Evolutionary conservation across 2,113 vertebrate species (phyloP), one percentile per base, ranked within the genome.

Genomic region (Lophochroa leadbeateri): DNA sequence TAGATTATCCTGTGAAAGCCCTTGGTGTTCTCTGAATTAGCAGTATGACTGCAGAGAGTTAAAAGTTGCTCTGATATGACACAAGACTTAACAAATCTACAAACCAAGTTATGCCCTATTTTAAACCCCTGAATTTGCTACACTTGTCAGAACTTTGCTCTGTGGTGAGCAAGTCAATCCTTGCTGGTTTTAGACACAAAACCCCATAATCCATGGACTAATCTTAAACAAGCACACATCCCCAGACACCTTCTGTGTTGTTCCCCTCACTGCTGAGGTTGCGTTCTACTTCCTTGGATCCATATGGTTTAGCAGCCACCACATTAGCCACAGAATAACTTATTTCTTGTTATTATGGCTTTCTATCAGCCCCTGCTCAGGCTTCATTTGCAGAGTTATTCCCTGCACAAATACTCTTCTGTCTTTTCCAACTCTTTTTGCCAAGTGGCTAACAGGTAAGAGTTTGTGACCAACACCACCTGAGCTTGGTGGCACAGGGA

Each of bases 401-500:
- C 63, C 23, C 35, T 60, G 8, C 13, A 68, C 6, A 74, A 49
- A 17, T n/a, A 58, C 33, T 23, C 57, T 58, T 82, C 9, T 71
- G 39, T 5, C 28, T 67, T 72, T 91, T 76, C 17, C 28, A 64
- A 4, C 9, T 50, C 19, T 64, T 84, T 60, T 70, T 88, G 24
- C 28, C 23, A 15, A 37, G 8, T 63, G 53, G n/a, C 28, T 23
- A 44, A 17, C 21, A 75, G 57, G 20, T 61, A 52, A 52, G 68
- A 41, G n/a, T 35, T 83, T 63, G 41, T 50, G 43, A 31, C 21
- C 50, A 27, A 11, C 13, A 10, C 27, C 11, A 1, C 7, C 25
- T 0, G 0, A 44, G 35, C 2, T 3, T 1, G 1, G 28, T 5
- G 4, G 64, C 44, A n/a, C 23, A 84, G 89, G 55, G 13, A 31